Evolutionary conservation across 1,140 invertebrate species (phyloP).

Genomic region (Scylla paramamosain): DNA sequence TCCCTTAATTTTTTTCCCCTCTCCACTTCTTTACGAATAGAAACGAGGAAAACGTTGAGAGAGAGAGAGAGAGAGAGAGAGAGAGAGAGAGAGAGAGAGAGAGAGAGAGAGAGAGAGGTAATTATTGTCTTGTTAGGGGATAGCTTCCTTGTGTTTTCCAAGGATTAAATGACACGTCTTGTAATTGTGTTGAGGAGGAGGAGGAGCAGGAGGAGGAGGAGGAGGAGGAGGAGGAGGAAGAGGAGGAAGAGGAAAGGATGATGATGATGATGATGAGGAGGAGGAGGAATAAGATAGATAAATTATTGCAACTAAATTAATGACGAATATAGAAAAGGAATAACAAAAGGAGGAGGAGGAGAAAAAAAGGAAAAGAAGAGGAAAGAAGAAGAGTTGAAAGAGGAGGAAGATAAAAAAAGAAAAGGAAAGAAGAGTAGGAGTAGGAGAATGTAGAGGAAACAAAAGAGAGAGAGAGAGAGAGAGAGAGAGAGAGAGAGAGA

Average conservation of each 20-base stretch:
- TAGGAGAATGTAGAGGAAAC: neutral
- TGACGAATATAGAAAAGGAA: too few relatives aligned
- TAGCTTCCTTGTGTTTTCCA: neutral
- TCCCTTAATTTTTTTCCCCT: neutral
- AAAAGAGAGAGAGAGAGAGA: neutral
- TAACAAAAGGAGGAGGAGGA: neutral
- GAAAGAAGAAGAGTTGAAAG: neutral
- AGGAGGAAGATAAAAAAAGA: neutral
- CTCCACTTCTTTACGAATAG: neutral
- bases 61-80: neutral
- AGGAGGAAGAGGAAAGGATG: neutral
- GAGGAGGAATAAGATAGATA: neutral
- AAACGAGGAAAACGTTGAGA: neutral
- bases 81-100: constrained; percentile 9
- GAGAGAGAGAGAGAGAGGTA: neutral
- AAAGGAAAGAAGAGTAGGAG: neutral
- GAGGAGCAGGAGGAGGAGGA: neutral
- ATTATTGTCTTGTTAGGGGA: neutral
- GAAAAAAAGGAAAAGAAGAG: neutral
- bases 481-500: neutral
- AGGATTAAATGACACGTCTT: neutral
- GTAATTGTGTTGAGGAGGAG: neutral
- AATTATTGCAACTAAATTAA: too few relatives aligned
- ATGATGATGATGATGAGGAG: neutral
- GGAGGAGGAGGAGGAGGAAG: too few relatives aligned